phyloP scores from a whole-genome alignment of 2,113 vertebrate genomes.

The Percopsis transmontana region DNA sequence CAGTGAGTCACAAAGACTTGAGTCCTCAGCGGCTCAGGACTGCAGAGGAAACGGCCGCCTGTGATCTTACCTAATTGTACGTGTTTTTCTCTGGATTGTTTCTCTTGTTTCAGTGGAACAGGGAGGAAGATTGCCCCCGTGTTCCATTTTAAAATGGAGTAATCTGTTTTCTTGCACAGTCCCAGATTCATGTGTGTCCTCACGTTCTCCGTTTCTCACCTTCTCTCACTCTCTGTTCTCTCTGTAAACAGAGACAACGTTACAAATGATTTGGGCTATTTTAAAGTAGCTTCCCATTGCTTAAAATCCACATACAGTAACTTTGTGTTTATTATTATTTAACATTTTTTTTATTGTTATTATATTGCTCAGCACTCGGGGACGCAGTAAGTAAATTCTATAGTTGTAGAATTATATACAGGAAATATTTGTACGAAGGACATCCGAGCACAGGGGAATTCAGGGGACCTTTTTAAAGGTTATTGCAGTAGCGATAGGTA shows the following conservation, averaged over 20 bases:
- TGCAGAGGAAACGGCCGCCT: conserved; percentile 31
- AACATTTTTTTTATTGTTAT: no score
- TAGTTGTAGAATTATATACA: no score
- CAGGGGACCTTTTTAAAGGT: no score
- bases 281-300: no score
- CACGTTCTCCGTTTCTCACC: not conserved
- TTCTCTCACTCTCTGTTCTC: not conserved
- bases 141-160: conserved; percentile 33
- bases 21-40: not conserved
- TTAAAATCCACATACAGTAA: no score
- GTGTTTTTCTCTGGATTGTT: conserved; percentile 14
- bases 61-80: conserved; percentile 24
- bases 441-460: not conserved
- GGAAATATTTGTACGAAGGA: no score
- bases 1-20: conserved; percentile 19
- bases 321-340: no score
- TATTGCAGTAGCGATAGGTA: no score
- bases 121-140: conserved; percentile 32
- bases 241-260: not conserved
- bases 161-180: conserved; percentile 37
- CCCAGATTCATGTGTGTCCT: not conserved
- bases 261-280: no score
- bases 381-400: no score
- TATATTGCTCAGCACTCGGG: no score
- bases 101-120: conserved; percentile 33